Percentiles rank a stretch among this genome's conserved stretches.
phyloP scores from a whole-genome alignment of 92 coral and sea anemone genomes.

The Palythoa heliodiscus region DNA sequence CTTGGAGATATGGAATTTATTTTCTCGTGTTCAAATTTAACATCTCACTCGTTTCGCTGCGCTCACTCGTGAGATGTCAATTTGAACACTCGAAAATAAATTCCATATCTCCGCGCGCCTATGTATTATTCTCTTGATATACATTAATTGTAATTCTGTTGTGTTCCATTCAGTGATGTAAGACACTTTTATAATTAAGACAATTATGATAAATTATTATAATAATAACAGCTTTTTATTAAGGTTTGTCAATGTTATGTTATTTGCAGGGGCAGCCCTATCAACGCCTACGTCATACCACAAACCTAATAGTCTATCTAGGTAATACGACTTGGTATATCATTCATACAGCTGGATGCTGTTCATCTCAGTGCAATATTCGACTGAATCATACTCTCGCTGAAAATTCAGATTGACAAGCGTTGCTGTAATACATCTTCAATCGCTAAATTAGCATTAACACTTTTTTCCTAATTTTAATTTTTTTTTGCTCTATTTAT shows the following conservation, averaged over 20 bases:
- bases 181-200: not conserved
- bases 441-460: not conserved
- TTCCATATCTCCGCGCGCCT: too few relatives aligned
- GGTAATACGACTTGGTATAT: conserved; percentile 13
- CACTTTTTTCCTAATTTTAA: too few relatives aligned
- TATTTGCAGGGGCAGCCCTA: conserved; percentile 11
- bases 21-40: too few relatives aligned
- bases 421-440: not conserved
- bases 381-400: not conserved
- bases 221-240: too few relatives aligned
- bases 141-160: too few relatives aligned
- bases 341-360: not conserved
- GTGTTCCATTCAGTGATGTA: not conserved
- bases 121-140: too few relatives aligned
- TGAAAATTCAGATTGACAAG: not conserved
- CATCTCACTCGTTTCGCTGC: too few relatives aligned
- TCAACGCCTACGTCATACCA: conserved; percentile 13
- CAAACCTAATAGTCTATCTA: not conserved
- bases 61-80: too few relatives aligned
- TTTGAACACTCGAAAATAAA: too few relatives aligned
- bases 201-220: not conserved
- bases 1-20: too few relatives aligned
- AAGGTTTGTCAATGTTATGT: not conserved
- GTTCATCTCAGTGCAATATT: not conserved
- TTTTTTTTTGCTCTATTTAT: too few relatives aligned